Conservation (phyloP, 2,113 vertebrate genomes). For the Phalacrocorax pelagicus region DNA sequence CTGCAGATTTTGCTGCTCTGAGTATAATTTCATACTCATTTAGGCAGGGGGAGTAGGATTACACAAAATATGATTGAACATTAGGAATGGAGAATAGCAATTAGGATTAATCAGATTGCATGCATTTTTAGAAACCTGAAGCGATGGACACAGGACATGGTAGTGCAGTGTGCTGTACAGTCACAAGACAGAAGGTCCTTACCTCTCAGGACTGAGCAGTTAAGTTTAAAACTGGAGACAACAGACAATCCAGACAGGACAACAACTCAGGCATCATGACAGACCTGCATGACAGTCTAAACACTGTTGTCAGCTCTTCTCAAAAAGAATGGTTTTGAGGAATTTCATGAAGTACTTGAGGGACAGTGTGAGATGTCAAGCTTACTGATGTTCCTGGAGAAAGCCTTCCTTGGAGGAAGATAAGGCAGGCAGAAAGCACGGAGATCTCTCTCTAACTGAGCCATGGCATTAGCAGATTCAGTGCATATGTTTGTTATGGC, state of each 20-base stretch:
- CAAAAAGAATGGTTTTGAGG: not conserved
- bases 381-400: not conserved
- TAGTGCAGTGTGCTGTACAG: not conserved
- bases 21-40: not conserved
- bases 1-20: not conserved
- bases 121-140: slow-evolving; percentile 14
- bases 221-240: not conserved
- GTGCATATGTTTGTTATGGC: fast-evolving
- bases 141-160: not conserved
- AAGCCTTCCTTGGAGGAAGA: not conserved
- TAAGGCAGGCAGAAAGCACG: not conserved
- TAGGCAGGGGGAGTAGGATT: not conserved
- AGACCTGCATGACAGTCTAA: not conserved
- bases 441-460: not conserved
- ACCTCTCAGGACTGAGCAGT: not conserved
- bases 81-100: slow-evolving; percentile 30
- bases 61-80: slow-evolving; percentile 21
- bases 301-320: not conserved
- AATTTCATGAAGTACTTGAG: not conserved
- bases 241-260: not conserved
- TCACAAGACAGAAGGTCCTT: not conserved
- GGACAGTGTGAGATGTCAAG: not conserved
- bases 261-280: not conserved
- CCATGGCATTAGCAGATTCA: not conserved
- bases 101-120: not conserved